Base-by-base conservation (phyloP, 2,888 invertebrate genomes). In the Lithodes maja region DNA sequence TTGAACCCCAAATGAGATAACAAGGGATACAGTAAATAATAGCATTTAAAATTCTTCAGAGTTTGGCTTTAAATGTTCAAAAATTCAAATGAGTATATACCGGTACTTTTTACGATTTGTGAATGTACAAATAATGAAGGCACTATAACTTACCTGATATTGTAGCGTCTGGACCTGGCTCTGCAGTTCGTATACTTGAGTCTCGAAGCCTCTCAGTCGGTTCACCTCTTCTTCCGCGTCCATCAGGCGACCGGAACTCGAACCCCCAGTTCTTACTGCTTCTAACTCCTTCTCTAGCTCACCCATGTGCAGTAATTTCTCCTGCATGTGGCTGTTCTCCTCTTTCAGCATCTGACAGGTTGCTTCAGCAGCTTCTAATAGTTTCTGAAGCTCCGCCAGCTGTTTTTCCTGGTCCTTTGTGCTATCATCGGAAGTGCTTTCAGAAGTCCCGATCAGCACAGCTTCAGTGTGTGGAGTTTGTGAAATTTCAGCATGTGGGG, bases 111-210 rank as follows among this genome's bases (percentile, higher is more conserved):
- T 33, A 33, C 33, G 33, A 33, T 33, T 33, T 33, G 33, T 33
- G 33, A 33, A 33, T 33, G 33, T 33, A 33, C 33, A 33, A 33
- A 33, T 33, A 33, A 33, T 33, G 33, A 33, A 33, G 33, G 33
- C 33, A 33, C 33, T 33, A 33, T 33, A 33, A 33, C 77, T 80
- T 80, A 89, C 90, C 83, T 90, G 90, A 82, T 90, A 85, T 61
- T 90, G 90, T 33, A 88, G 83, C 5, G 90, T 82, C 54, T 89
- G 90, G 12, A 90, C 68, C 78, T 90, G 88, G 49, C 88, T 88
- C 74, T 90, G 90, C 17, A 90, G 80, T 74, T 90, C 90, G 50
- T 89, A 88, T 9, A 90, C 90, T 50, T 90, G 90, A n/a, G 88
- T 90, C 79, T 90, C 90, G 61, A 89, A 88, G 61, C 88, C 89